These are phyloP conservation scores for Rutilus rutilus DNA, from an alignment of 2,113 vertebrate genomes.

Conservation along the genomic window DNA sequence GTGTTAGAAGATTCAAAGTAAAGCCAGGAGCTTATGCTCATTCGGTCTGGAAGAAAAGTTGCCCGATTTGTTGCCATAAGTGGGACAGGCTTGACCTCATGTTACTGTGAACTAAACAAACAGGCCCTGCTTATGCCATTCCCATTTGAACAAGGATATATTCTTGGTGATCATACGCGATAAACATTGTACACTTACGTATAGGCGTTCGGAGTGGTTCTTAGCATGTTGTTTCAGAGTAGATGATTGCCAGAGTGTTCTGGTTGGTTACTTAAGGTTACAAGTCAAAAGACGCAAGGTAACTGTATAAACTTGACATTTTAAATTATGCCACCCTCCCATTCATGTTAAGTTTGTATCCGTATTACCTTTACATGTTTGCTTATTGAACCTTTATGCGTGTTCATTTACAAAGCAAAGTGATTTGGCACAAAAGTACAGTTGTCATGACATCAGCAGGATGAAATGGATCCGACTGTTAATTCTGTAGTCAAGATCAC, in stretches of 20 bases:
- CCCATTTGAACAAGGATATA: background rate
- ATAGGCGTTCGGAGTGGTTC: no score
- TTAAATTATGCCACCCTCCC: background rate
- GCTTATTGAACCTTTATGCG: background rate
- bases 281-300: background rate
- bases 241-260: background rate
- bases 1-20: background rate
- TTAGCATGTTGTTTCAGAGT: no score
- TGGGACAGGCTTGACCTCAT: background rate
- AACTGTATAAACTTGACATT: background rate
- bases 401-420: constrained; percentile 38
- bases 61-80: background rate
- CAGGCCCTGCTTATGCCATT: background rate
- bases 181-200: background rate
- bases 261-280: background rate
- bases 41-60: background rate
- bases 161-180: background rate
- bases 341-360: background rate
- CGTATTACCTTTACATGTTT: background rate
- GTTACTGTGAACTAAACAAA: constrained; percentile 7
- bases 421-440: constrained; percentile 24
- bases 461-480: constrained; percentile 32
- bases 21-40: background rate
- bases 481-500: constrained; percentile 5
- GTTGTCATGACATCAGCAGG: constrained; percentile 35